Evolutionary conservation across 1,140 invertebrate species (phyloP).

Genomic region (Zaprionus vittiger): DNA sequence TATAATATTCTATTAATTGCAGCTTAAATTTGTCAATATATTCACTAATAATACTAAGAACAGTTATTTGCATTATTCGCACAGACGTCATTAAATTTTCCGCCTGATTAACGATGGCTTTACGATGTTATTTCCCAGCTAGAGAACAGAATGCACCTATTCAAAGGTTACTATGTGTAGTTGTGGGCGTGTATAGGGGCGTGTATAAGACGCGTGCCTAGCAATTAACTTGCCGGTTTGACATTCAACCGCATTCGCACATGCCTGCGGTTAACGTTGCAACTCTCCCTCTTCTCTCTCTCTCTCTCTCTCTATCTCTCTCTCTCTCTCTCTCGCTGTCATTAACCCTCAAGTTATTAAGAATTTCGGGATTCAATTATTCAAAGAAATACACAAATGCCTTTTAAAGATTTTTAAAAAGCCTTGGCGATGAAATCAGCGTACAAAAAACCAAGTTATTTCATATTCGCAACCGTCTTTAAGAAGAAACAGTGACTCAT

Average conservation of each 20-base stretch:
- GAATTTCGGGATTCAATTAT: neutral
- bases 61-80: neutral
- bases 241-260: constrained; percentile 5
- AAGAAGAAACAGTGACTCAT: neutral
- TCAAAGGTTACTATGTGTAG: neutral
- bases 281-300: neutral
- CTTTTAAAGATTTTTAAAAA: constrained; percentile 8
- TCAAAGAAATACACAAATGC: neutral
- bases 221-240: neutral
- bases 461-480: neutral
- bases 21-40: neutral
- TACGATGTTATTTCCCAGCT: neutral
- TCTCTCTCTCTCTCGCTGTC: too few species aligned
- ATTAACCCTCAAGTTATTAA: neutral
- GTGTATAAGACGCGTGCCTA: neutral
- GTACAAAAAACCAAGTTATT: constrained; percentile 6
- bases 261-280: constrained; percentile 33
- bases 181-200: neutral
- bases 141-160: neutral
- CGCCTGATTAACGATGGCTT: neutral
- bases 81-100: constrained; percentile 6
- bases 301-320: too few species aligned
- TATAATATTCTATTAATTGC: neutral
- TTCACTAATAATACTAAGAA: neutral
- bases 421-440: too few species aligned